Evolutionary conservation across 1,140 invertebrate species (phyloP).

Genomic region (Penaeus indicus): DNA sequence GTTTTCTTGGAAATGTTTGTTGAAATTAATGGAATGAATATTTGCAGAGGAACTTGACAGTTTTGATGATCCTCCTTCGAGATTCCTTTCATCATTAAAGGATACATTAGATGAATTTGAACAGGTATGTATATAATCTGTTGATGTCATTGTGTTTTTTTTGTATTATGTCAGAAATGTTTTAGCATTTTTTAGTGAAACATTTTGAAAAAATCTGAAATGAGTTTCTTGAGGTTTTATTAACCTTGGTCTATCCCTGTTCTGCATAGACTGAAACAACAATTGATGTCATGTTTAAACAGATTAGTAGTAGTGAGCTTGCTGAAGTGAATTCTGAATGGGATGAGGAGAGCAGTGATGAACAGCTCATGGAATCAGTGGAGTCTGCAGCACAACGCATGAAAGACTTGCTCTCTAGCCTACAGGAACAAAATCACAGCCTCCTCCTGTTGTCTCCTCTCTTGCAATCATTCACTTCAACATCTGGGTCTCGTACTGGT

Average conservation of each 20-base stretch:
- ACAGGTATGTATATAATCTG: slow-evolving; percentile 26
- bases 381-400: slow-evolving; percentile 47
- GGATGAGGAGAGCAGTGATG: background rate
- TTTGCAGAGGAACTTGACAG: slow-evolving; percentile 53
- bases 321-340: background rate
- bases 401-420: slow-evolving; percentile 35
- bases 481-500: slow-evolving; percentile 18
- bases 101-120: slow-evolving; percentile 51
- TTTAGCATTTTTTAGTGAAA: background rate
- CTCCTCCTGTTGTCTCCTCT: slow-evolving; percentile 51
- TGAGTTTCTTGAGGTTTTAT: background rate
- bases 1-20: background rate
- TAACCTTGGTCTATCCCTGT: background rate
- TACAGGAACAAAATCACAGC: slow-evolving; percentile 54
- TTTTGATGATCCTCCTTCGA: slow-evolving; percentile 47
- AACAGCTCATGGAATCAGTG: background rate
- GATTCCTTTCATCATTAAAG: slow-evolving; percentile 35
- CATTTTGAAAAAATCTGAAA: background rate
- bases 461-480: slow-evolving; percentile 32
- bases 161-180: background rate
- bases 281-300: background rate
- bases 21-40: background rate
- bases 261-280: no score
- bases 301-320: slow-evolving; percentile 20
- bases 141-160: background rate